Base-by-base conservation (phyloP, 1,140 invertebrate species). In the Heterodera carotae region DNA sequence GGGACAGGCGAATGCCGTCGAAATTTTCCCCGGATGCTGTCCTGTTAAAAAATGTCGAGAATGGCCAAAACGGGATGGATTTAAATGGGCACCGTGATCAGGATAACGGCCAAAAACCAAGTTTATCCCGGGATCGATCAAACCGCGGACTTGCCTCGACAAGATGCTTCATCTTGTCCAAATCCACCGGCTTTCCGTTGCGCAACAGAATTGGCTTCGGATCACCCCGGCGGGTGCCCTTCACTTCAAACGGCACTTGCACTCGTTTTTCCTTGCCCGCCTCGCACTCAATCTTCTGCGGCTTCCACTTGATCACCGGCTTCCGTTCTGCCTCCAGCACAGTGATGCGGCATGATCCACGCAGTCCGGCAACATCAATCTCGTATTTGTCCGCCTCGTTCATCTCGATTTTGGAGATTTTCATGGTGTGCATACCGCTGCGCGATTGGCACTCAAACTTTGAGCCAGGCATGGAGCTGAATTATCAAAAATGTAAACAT, bases 361-460 rank as follows among this genome's bases (percentile, higher is more conserved):
- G 72, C 48, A 87, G 77, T n/a, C 85, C 85, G 74, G 69, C 85
- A 25, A 83, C 80, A 48, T 87, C 85, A 73, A 87, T 86, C 76
- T 87, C 86, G 75, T 87, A 87, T 18, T 74, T 77, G 72, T 87
- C 85, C 4, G 69, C 85, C 73, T 87, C 85, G 76, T 81, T 88
- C 85, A 88, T 84, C 73, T 87, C 85, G 43, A 88, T 87, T 34
- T 86, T 84, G 29, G 81, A 84, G 67, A 87, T 87, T 66, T 88
- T 88, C 82, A 87, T 81, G 18, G 77, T 81, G 69, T 87, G 85
- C 22, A 81, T 71, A 59, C 85, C 85, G 73, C 76, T 78, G 66
- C 85, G 74, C 12, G 85, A 87, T 64, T 83, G 79, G 25, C 78
- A 86, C 78, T 87, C 85, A 69, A 80, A 87, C 59, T 87, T 87